Conservation (phyloP, 2,888 invertebrate species). For the Tridacna gigas region DNA sequence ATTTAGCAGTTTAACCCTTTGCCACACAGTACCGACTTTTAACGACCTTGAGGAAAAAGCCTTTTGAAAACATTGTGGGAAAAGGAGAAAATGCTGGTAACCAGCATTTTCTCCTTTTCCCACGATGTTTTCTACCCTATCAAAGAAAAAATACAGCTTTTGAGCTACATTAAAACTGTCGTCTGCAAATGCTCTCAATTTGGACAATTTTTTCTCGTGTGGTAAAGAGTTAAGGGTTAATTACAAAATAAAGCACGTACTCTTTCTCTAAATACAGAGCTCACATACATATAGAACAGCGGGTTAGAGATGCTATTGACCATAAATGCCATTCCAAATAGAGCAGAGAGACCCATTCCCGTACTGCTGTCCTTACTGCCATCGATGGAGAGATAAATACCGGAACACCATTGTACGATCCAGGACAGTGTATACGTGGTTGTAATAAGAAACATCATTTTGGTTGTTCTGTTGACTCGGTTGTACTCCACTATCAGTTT, state of each 20-base stretch:
- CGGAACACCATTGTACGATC: neutral
- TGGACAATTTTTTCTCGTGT: too few species aligned
- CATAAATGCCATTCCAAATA: neutral
- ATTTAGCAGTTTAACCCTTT: too few species aligned
- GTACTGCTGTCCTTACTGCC: neutral
- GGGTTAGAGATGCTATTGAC: slow-evolving; percentile 15
- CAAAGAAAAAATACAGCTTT: too few species aligned
- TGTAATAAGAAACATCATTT: slow-evolving; percentile 21
- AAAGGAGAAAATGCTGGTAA: too few species aligned
- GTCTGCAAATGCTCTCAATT: too few species aligned
- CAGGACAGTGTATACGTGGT: slow-evolving; percentile 7
- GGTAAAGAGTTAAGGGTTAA: too few species aligned
- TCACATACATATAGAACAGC: slow-evolving; percentile 5
- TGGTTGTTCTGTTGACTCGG: neutral
- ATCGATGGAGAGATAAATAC: neutral
- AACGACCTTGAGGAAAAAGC: too few species aligned
- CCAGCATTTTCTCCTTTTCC: too few species aligned
- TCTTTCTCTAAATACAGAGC: slow-evolving; percentile 14
- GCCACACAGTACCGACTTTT: too few species aligned
- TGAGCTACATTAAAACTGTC: too few species aligned
- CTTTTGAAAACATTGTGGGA: too few species aligned
- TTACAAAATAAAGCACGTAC: neutral
- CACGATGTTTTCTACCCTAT: too few species aligned
- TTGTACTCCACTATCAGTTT: slow-evolving; percentile 1
- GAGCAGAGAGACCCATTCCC: neutral